These are phyloP conservation scores for Eubucco bourcierii DNA, from an alignment of 2,113 vertebrate species.

Conservation along the genomic window DNA sequence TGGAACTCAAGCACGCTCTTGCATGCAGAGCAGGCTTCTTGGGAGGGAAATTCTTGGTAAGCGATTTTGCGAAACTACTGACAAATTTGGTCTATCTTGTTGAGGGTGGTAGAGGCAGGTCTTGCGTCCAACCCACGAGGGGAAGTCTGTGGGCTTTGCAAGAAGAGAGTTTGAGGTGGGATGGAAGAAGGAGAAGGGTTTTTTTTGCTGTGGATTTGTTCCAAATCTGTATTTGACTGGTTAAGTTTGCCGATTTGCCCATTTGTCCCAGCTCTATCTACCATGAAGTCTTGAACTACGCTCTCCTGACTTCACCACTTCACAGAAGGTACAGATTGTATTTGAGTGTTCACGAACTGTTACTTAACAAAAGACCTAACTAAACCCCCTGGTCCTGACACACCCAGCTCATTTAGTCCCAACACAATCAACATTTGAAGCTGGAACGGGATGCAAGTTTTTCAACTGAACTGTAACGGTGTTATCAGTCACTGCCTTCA, in stretches of 20 bases:
- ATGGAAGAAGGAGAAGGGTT: background rate
- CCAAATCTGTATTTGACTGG: background rate
- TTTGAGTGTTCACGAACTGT: background rate
- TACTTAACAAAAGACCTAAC: background rate
- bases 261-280: background rate
- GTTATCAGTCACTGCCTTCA: background rate
- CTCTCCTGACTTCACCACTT: background rate
- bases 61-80: background rate
- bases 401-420: background rate
- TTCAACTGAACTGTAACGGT: background rate
- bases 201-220: background rate
- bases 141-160: background rate
- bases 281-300: background rate
- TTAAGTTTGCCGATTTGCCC: background rate
- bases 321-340: background rate
- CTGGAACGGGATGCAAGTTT: background rate
- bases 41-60: background rate
- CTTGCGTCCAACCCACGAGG: fast-evolving
- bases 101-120: background rate
- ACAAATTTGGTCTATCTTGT: background rate
- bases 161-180: background rate
- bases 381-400: background rate
- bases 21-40: background rate
- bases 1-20: background rate
- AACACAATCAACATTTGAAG: background rate